Evolutionary conservation across 2,113 vertebrate genomes (phyloP), one percentile per base, ranked within the genome.

Genomic region (Nestor notabilis): DNA sequence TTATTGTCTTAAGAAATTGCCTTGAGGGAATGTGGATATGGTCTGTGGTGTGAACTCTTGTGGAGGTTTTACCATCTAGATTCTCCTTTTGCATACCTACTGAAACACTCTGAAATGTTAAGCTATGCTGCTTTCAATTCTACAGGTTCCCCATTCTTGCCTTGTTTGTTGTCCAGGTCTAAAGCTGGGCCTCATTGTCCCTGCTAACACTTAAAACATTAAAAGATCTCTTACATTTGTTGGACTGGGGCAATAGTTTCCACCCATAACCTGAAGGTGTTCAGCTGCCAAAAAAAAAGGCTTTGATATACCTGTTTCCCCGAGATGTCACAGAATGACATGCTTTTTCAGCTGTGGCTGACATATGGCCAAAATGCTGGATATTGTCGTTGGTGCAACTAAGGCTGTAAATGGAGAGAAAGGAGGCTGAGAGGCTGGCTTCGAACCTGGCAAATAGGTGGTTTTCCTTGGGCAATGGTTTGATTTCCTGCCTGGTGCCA

Each of bases 211-310:
- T 35, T 28, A 19, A 13, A 28, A n/a, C 3, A 44, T 44, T 44
- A 5, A n/a, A 28, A 53, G 39, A 23, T 61, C 17, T 61, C 10
- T 23, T 61, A 23, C 5, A 68, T 10, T 53, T 17, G 9, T 53
- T 28, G 5, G 14, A 4, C 2, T 0, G 6, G 37, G 47, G 18
- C 9, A 24, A 23, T 10, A 39, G 33, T 47, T 24, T 25, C 27
- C 39, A 70, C 29, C 33, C 28, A 28, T 53, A 29, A 5, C 46
- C 14, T 43, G 37, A 52, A 43, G 31, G 9, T 29, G 55, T 43
- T 35, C 37, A 61, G 37, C 24, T 61, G 29, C 18, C 55, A 43
- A 17, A 9, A 61, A 61, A 46, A 19, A 83, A 29, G 31, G 5
- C 5, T n/a, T 52, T 11, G 37, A 29, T 12, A 16, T 21, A 5